Percentiles rank a stretch among this genome's conserved stretches.
Evolutionary conservation across 2,797 vertebrate species (phyloP).

Genomic region (Lemur catta): DNA sequence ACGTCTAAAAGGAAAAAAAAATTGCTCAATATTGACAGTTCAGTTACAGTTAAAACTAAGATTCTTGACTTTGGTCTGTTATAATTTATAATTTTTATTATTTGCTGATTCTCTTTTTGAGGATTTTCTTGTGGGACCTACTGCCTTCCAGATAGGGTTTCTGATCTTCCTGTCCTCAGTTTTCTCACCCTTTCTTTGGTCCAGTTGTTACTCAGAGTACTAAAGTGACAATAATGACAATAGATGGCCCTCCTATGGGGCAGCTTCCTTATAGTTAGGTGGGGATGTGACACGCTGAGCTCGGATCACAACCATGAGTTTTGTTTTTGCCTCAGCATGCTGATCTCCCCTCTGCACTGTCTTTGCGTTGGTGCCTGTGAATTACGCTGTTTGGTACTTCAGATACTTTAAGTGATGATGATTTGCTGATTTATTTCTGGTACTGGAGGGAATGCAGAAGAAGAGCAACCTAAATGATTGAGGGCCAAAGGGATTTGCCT

Average conservation of each 20-base stretch:
- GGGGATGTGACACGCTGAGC: not conserved
- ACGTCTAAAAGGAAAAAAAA: not conserved
- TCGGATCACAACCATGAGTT: not conserved
- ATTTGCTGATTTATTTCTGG: conserved; percentile 30
- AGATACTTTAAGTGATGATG: not conserved
- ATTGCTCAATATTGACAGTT: not conserved
- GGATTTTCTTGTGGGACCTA: not conserved
- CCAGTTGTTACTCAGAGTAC: not conserved
- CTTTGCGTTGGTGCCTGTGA: not conserved
- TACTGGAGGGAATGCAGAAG: conserved; percentile 24
- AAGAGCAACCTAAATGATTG: conserved; percentile 5
- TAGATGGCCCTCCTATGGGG: not conserved
- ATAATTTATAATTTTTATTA: not conserved
- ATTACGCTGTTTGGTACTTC: not conserved
- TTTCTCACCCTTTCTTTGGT: not conserved
- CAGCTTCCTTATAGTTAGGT: not conserved
- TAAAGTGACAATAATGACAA: not conserved
- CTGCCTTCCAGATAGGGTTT: not conserved
- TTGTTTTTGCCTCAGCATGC: not conserved
- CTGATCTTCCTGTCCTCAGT: not conserved
- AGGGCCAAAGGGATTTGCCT: conserved; percentile 30
- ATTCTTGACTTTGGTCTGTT: not conserved
- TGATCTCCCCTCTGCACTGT: not conserved
- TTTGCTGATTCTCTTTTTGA: not conserved
- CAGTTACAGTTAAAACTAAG: not conserved